A percentile compares a stretch with the other conserved stretches of the same genome.
Conservation (phyloP, 2,113 vertebrate species). For the Rhadina sibilatrix region DNA sequence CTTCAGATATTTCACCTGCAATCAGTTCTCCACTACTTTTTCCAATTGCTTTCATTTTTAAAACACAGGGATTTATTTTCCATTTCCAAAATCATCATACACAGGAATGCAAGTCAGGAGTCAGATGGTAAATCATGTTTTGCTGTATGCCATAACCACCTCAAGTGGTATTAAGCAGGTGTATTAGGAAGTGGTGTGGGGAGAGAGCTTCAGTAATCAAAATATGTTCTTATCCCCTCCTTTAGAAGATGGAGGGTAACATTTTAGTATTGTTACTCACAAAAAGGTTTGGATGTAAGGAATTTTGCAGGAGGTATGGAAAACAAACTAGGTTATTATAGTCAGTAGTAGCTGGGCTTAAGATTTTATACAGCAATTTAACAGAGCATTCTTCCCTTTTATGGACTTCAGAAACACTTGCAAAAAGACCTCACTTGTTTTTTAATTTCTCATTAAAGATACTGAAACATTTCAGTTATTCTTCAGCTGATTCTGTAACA, state of each 20-base stretch:
- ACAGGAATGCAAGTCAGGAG: background rate
- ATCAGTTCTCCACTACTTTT: background rate
- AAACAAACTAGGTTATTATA: background rate
- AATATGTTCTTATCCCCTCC: background rate
- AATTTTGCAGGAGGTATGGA: background rate
- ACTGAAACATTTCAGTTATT: background rate
- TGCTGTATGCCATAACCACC: background rate
- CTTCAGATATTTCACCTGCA: slow-evolving; percentile 8
- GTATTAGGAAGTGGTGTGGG: background rate
- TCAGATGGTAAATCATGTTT: background rate
- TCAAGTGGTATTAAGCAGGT: background rate
- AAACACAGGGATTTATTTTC: background rate
- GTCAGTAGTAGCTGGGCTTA: background rate
- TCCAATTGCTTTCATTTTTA: slow-evolving; percentile 8
- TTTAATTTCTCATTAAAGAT: background rate
- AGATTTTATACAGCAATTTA: background rate
- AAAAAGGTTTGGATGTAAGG: background rate
- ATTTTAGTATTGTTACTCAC: background rate
- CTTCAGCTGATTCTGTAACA: background rate
- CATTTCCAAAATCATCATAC: background rate
- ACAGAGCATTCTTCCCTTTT: background rate
- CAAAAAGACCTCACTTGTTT: background rate
- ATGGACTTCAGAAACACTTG: background rate
- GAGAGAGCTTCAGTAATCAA: background rate
- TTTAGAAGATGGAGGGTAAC: background rate